A percentile compares a stretch with the other conserved stretches of the same genome.
phyloP scores from a whole-genome alignment of 2,113 vertebrate species.

The Pomatostomus ruficeps region DNA sequence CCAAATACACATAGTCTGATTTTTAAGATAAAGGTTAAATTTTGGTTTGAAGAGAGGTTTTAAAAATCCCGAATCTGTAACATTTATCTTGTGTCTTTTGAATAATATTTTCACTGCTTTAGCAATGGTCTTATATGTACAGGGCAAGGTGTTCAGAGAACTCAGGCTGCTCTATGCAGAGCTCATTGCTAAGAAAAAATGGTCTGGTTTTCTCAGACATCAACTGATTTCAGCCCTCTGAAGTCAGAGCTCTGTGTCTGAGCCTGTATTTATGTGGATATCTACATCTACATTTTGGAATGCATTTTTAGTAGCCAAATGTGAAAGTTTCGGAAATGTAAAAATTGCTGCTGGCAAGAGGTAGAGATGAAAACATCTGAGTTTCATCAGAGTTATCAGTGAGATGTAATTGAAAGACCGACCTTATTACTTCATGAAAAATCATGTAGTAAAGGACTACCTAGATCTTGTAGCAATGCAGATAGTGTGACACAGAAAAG shows the following conservation, averaged over 20 bases:
- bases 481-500: neutral
- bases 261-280: neutral
- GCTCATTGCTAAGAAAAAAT: neutral
- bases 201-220: neutral
- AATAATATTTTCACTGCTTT: neutral
- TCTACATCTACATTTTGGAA: neutral
- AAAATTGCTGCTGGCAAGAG: neutral
- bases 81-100: neutral
- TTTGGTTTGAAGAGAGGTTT: neutral
- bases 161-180: fast-evolving
- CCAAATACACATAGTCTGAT: neutral
- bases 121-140: neutral
- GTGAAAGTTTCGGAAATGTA: neutral
- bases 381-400: neutral
- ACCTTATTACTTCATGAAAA: neutral
- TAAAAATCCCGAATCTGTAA: neutral
- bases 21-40: neutral
- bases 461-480: neutral
- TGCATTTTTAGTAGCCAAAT: neutral
- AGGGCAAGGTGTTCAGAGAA: neutral
- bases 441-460: neutral
- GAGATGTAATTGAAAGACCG: neutral
- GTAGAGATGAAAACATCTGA: neutral
- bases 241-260: neutral
- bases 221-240: neutral